Evolutionary conservation across 2,888 invertebrate species (phyloP).

Genomic region (Dione vanillae): DNA sequence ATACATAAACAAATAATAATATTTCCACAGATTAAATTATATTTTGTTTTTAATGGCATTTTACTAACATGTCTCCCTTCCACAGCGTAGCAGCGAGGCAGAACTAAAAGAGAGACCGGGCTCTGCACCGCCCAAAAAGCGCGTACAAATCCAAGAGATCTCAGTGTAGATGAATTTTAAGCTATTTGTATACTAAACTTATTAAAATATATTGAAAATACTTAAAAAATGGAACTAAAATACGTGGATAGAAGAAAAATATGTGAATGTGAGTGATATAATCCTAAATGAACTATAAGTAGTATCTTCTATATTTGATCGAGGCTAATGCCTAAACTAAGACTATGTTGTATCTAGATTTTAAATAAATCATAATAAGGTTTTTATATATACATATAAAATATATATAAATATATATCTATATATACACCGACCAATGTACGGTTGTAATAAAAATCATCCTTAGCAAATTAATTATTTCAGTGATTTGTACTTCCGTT

Average conservation of each 20-base stretch:
- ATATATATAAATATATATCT: background rate
- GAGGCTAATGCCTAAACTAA: background rate
- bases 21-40: background rate
- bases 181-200: background rate
- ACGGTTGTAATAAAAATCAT: slow-evolving; percentile 16
- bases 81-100: slow-evolving; percentile 83
- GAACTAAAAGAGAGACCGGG: slow-evolving; percentile 73
- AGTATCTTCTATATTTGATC: background rate
- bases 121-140: slow-evolving; percentile 86
- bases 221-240: background rate
- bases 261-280: slow-evolving; percentile 1
- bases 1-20: background rate
- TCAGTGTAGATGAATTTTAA: slow-evolving; percentile 86
- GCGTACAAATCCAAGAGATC: slow-evolving; percentile 92
- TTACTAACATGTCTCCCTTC: slow-evolving; percentile 67
- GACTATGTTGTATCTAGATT: slow-evolving; percentile 2
- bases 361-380: background rate
- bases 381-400: background rate
- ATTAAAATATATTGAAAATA: background rate
- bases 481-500: slow-evolving; percentile 8
- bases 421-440: slow-evolving; percentile 27
- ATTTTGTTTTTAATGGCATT: slow-evolving; percentile 5
- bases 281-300: background rate
- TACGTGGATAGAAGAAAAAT: background rate
- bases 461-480: background rate